A percentile compares a stretch with the other conserved stretches of the same genome.
These are phyloP conservation scores for Gymnothorax reevesii DNA, from an alignment of 2,797 vertebrate genomes.

Conservation along the genomic window DNA sequence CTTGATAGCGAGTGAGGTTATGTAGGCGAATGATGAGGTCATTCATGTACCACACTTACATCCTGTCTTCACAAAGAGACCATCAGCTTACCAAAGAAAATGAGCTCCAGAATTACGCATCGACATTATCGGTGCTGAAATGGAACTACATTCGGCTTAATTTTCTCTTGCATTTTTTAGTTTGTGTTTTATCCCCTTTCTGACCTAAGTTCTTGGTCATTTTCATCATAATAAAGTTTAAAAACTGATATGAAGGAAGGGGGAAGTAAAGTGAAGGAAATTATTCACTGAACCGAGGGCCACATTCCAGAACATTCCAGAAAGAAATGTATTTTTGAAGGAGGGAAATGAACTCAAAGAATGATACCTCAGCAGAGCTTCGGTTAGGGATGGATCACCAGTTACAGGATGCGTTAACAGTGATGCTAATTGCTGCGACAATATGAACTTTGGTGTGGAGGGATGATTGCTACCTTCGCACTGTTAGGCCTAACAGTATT, in stretches of 20 bases:
- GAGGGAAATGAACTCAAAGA: background rate
- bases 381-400: too few relatives aligned
- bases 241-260: background rate
- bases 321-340: background rate
- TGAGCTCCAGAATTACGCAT: background rate
- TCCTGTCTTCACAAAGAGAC: background rate
- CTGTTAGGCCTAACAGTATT: too few relatives aligned
- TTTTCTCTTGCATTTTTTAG: background rate
- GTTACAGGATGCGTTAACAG: too few relatives aligned
- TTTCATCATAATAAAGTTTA: background rate
- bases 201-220: background rate
- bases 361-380: too few relatives aligned
- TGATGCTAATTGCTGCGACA: too few relatives aligned
- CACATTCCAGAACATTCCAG: too few relatives aligned
- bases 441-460: too few relatives aligned
- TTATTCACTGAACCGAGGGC: too few relatives aligned
- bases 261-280: background rate
- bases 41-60: background rate
- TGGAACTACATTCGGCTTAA: background rate
- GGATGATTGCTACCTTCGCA: too few relatives aligned
- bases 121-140: background rate
- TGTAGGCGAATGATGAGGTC: too few relatives aligned
- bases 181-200: background rate
- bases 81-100: background rate
- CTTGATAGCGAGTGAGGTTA: too few relatives aligned